Base-by-base conservation (phyloP, 2,113 vertebrate species). In the Mesitornis unicolor region DNA sequence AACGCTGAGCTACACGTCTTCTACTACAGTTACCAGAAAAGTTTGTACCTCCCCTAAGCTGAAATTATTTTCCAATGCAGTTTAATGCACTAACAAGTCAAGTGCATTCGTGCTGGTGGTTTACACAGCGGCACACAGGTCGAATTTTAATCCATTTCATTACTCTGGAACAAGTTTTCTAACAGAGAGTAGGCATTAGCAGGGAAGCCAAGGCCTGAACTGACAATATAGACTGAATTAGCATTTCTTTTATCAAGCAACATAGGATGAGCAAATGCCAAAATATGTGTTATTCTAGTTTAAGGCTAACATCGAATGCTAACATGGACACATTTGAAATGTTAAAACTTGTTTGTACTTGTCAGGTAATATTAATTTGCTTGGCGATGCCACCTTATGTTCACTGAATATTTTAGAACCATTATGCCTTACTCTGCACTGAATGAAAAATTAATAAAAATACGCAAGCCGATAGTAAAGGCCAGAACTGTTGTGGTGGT, bases 391-490 rank as follows among this genome's bases (percentile, higher is more conserved):
- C 69, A 43, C n/a, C 25, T 24, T 69, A 6, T 8, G 56, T 35
- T 63, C 75, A 60, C 43, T 73, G 53, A 89, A 54, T 88, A 88
- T 79, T 94, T 94, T 56, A 76, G 36, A 90, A 42, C 16, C 45
- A 67, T 61, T 57, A 70, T 51, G 22, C 67, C 63, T 84, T 84
- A 76, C 42, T 25, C 48, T 65, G 65, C n/a, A 53, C 13, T 17
- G 18, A 92, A 88, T 28, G 31, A 86, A 92, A 95, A 92, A 54
- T 53, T 56, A 93, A 89, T 73, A 84, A 92, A 86, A 93, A 84
- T 36, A 84, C 2, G 11, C 42, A 67, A 87, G 84, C 56, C 64
- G 36, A n/a, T 69, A 69, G 33, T 67, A 81, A 93, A 90, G 68
- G 35, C 17, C 40, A 70, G 79, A 77, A 54, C 59, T 70, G 60